phyloP scores from a whole-genome alignment of 1,140 invertebrate genomes.

The Magallana gigas region DNA sequence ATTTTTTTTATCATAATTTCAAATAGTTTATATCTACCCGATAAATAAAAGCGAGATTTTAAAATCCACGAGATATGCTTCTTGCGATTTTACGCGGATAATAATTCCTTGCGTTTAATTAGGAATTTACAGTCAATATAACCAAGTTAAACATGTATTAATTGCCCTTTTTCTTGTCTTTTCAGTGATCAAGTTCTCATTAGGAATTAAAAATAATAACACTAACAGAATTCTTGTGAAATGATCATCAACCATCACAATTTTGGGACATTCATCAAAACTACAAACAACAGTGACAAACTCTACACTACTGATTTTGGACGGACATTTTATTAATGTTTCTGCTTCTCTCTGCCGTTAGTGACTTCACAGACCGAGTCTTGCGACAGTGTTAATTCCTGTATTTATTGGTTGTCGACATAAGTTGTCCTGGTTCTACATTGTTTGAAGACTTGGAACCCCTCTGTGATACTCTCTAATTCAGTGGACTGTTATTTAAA shows the following conservation, averaged over 20 bases:
- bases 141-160: too few species aligned
- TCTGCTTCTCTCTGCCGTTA: not conserved
- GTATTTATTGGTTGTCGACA: not conserved
- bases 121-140: too few species aligned
- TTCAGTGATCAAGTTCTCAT: not conserved
- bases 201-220: not conserved
- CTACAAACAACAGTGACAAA: not conserved
- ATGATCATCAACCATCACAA: not conserved
- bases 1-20: too few species aligned
- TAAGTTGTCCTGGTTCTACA: too few species aligned
- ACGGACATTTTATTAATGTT: not conserved
- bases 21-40: too few species aligned
- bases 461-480: not conserved
- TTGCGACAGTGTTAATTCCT: not conserved
- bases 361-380: not conserved
- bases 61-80: too few species aligned
- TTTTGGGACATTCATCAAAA: not conserved
- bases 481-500: conserved; percentile 1
- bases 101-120: too few species aligned
- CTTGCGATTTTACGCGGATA: too few species aligned
- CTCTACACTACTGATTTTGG: not conserved
- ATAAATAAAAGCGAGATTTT: too few species aligned
- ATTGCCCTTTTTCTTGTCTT: not conserved
- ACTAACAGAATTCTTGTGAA: not conserved
- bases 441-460: not conserved